Base-by-base conservation (phyloP, 2,797 vertebrate genomes). In the Champsocephalus gunnari region DNA sequence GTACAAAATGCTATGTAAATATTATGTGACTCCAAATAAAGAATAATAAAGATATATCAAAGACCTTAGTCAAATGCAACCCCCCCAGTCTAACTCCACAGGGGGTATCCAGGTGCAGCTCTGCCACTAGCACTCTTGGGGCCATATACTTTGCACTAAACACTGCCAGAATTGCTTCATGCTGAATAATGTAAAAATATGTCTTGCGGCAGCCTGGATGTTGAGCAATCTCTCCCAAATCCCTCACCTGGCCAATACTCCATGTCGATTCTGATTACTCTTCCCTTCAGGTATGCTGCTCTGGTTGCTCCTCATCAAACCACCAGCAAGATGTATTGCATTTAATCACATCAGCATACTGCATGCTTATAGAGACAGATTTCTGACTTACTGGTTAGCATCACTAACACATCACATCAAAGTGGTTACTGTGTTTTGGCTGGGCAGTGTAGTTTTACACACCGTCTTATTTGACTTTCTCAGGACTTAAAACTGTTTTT, bases 201-300 rank as follows among this genome's bases (percentile, higher is more conserved):
- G 56, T 87, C 32, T 73, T 83, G 75, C 2, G 32, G 81, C 85
- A 67, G 43, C 73, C 49, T 71, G 57, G 32, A 49, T 78, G 64
- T 89, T 93, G 82, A 83, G 84, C 86, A 90, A 88, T 78, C 73
- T 67, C 38, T 74, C 53, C 69, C 64, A 50, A 71, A 81, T 78
- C 68, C 75, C 79, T 84, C 71, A 86, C 84, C 84, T 83, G 76
- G 68, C 66, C 55, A 67, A 58, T 53, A 60, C 65, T 71, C n/a
- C 55, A 72, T 80, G 48, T 71, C 48, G 58, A 7, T 70, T 47
- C 45, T 71, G 75, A 86, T 88, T 77, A 80, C 69, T 69, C 32
- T 60, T 59, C 44, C 49, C 48, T 70, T 76, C 60, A 79, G 83
- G 81, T 74, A 84, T 88, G 84, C 74, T 59, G 16, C 64, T 69